Percentiles rank a stretch among this genome's conserved stretches.
Conservation (phyloP, 2,888 invertebrate species). For the Thera obeliscata region DNA sequence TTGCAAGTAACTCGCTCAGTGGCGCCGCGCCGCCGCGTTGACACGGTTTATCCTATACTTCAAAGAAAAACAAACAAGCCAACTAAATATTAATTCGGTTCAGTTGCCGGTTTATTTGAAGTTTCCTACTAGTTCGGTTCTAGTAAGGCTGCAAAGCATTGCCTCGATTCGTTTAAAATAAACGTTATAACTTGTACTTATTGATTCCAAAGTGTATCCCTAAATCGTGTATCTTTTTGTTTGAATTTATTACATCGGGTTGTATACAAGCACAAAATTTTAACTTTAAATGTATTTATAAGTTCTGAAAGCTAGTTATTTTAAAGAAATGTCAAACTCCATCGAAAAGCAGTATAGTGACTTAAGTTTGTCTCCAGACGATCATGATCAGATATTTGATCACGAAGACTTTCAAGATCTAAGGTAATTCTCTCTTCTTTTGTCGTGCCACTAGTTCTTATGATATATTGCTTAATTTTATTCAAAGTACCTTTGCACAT, state of each 20-base stretch:
- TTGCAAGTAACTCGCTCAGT: constrained; percentile 19
- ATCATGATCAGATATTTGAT: constrained; percentile 90
- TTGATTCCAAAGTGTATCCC: not conserved
- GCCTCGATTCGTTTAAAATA: constrained; percentile 2
- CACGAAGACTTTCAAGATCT: constrained; percentile 85
- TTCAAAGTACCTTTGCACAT: too few species aligned
- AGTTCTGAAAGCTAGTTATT: not conserved
- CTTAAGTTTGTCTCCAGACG: constrained; percentile 88
- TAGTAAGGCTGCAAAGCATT: not conserved
- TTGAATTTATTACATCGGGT: not conserved
- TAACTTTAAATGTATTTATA: constrained; percentile 2
- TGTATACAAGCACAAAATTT: not conserved
- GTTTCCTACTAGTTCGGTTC: not conserved
- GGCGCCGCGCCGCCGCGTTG: constrained; percentile 10
- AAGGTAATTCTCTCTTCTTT: constrained; percentile 66
- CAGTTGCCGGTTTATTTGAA: not conserved
- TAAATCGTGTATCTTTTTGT: not conserved
- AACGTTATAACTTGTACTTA: not conserved
- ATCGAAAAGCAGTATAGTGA: constrained; percentile 89
- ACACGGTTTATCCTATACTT: constrained; percentile 7
- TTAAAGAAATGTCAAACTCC: constrained; percentile 73
- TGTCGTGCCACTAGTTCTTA: too few species aligned
- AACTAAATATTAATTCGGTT: constrained; percentile 1
- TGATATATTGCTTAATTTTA: too few species aligned
- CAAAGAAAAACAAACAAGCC: constrained; percentile 6